Evolutionary conservation across 2,113 vertebrate species (phyloP).

Genomic region (Capreolus pygargus): DNA sequence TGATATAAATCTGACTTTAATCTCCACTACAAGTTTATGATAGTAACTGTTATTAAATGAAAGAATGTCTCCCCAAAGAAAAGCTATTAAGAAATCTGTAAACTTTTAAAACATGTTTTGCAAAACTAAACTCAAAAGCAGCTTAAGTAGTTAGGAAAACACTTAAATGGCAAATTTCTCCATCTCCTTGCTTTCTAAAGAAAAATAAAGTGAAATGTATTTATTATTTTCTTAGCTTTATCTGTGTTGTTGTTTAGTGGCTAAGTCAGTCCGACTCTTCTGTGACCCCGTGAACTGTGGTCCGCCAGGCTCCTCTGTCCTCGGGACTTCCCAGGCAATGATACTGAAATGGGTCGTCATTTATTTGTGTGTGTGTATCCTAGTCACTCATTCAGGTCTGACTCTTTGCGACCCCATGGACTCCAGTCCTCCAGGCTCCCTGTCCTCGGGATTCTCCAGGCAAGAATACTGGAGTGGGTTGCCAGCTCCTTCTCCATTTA

Average conservation of each 20-base stretch:
- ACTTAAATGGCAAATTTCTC: neutral
- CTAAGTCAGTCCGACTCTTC: neutral
- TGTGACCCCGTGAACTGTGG: neutral
- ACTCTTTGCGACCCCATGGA: accelerated
- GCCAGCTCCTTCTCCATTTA: neutral
- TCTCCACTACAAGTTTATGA: neutral
- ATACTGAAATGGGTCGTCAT: neutral
- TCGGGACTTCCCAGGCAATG: neutral
- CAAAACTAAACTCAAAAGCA: neutral
- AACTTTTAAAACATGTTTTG: neutral
- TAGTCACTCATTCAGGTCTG: neutral
- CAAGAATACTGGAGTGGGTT: neutral
- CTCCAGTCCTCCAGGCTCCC: neutral
- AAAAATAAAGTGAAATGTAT: neutral
- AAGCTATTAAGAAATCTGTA: neutral
- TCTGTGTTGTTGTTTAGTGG: neutral
- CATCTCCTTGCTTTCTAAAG: neutral
- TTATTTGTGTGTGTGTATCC: neutral
- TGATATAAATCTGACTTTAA: neutral
- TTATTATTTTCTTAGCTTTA: neutral
- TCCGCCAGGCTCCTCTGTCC: neutral
- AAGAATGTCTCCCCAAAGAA: neutral
- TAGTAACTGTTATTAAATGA: neutral
- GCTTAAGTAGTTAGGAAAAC: neutral
- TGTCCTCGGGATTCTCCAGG: neutral